These are phyloP conservation scores for Chrysodeixis includens DNA, from an alignment of 2,888 invertebrate genomes.

Conservation along the genomic window DNA sequence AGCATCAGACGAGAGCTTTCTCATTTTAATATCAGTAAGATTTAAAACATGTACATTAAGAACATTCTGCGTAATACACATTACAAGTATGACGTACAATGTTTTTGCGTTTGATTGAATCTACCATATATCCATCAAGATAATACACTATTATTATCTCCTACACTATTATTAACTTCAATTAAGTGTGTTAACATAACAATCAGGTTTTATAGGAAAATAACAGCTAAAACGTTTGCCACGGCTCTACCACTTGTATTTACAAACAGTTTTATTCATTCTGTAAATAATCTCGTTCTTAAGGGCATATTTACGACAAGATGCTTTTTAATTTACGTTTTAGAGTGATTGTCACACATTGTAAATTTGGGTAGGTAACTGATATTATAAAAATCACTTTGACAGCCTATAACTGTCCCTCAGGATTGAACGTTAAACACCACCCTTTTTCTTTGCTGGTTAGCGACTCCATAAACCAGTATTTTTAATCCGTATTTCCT, in stretches of 20 bases:
- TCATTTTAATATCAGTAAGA: neutral
- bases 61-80: neutral
- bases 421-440: no score
- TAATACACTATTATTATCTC: conserved; percentile 19
- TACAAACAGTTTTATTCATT: neutral
- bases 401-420: no score
- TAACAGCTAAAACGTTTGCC: neutral
- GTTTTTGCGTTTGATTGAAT: conserved; percentile 22
- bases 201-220: conserved; percentile 6
- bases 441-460: no score
- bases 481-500: no score
- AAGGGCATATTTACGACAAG: neutral
- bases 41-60: neutral
- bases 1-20: no score
- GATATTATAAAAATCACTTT: no score
- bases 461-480: no score
- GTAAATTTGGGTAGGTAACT: no score
- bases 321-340: neutral
- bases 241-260: neutral
- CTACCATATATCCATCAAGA: neutral
- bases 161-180: conserved; percentile 10
- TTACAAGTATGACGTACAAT: neutral
- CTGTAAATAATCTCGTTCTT: neutral
- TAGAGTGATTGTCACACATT: no score
- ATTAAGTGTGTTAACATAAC: conserved; percentile 1